These are phyloP conservation scores for Tubulanus polymorphus DNA, from an alignment of 2,888 invertebrate genomes.

Conservation along the genomic window DNA sequence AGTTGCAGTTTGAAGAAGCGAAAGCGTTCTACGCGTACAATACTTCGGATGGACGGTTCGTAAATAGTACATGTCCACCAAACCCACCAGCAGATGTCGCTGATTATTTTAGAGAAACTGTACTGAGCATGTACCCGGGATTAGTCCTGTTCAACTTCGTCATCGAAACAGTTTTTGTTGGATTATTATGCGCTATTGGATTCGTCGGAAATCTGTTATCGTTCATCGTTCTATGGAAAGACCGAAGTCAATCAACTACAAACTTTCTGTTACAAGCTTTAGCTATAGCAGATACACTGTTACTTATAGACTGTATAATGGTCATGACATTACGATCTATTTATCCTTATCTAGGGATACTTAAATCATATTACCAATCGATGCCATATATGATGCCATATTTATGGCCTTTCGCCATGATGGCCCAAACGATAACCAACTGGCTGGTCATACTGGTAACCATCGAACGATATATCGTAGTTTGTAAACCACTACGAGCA, in stretches of 20 bases:
- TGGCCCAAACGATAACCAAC: slow-evolving; percentile 25
- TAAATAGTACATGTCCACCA: too few species aligned
- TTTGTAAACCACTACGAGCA: slow-evolving; percentile 23
- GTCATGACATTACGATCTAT: slow-evolving; percentile 20
- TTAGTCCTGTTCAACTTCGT: slow-evolving; percentile 21
- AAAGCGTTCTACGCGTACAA: too few species aligned
- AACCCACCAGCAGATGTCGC: too few species aligned
- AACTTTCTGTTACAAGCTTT: slow-evolving; percentile 14
- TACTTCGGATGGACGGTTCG: too few species aligned
- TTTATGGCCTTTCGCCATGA: slow-evolving; percentile 22
- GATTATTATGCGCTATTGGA: slow-evolving; percentile 20
- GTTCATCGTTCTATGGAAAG: slow-evolving; percentile 22
- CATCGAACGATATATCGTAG: slow-evolving; percentile 26
- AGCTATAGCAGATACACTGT: slow-evolving; percentile 25
- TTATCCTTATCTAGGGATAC: slow-evolving; percentile 13
- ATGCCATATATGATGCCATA: slow-evolving; percentile 20
- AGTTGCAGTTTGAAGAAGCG: too few species aligned
- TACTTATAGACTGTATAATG: slow-evolving; percentile 23
- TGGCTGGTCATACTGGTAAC: slow-evolving; percentile 25
- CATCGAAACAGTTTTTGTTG: slow-evolving; percentile 20
- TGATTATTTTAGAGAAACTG: too few species aligned
- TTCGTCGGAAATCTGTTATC: slow-evolving; percentile 23
- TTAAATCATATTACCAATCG: slow-evolving; percentile 10
- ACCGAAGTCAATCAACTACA: slow-evolving; percentile 17
- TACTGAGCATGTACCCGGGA: too few species aligned